A percentile compares a stretch with the other conserved stretches of the same genome.
Conservation (phyloP, 2,888 invertebrate genomes). For the Spatulosminthurus flaviceps region DNA sequence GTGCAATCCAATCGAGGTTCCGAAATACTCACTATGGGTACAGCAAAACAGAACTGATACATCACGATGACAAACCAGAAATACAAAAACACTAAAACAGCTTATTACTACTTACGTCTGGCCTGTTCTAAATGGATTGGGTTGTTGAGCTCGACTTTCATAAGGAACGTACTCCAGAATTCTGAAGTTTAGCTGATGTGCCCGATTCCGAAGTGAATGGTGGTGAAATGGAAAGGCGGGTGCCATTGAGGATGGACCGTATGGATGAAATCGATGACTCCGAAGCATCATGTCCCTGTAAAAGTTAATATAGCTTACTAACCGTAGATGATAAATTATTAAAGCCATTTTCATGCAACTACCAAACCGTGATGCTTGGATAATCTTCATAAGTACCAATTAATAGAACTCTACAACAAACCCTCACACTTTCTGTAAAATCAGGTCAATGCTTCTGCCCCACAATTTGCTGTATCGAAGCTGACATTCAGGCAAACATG, state of each 20-base stretch:
- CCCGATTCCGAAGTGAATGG: conserved; percentile 23
- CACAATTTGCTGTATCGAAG: too few species aligned
- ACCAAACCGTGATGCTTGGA: too few species aligned
- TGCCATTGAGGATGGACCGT: conserved; percentile 24
- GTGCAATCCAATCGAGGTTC: conserved; percentile 45
- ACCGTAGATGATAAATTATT: too few species aligned
- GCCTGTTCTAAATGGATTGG: conserved; percentile 37
- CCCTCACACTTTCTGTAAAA: too few species aligned
- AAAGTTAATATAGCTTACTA: too few species aligned
- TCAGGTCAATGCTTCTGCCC: too few species aligned
- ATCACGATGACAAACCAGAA: too few species aligned
- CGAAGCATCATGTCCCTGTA: conserved; percentile 39
- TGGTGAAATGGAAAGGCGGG: neutral
- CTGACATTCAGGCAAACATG: neutral
- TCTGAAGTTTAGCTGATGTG: conserved; percentile 31
- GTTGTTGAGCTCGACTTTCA: neutral
- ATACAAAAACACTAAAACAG: too few species aligned
- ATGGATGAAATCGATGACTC: conserved; percentile 46
- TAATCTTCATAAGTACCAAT: too few species aligned
- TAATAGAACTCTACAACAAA: too few species aligned
- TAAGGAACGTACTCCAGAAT: conserved; percentile 41
- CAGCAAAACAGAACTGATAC: too few species aligned
- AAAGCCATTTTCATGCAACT: too few species aligned
- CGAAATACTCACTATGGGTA: conserved; percentile 59
- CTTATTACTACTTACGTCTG: conserved; percentile 32